Base-by-base conservation (phyloP, 30 jellyfish, hydroid and myxozoan species). In the Cassiopea xamachana region DNA sequence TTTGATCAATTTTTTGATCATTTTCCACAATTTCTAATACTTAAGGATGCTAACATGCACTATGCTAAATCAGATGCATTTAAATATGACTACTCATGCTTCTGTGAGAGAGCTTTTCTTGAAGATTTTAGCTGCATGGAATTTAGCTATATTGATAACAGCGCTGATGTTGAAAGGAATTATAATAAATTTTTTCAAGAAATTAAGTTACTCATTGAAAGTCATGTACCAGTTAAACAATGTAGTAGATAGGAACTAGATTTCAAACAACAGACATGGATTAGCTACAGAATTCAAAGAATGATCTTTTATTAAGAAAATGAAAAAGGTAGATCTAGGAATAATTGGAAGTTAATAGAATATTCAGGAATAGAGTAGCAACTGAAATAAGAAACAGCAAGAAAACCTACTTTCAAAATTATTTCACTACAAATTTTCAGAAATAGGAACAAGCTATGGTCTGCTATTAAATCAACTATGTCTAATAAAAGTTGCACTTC, bases 11-110 rank as follows among this genome's bases (percentile, higher is more conserved):
- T 64, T 9, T 9, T 1, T 14, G 74, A 64, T 64, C 74, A 64
- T 2, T 86, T 86, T 61, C 93, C 93, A 58, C 64, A 6, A 55
- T 55, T 86, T 73, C 48, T 86, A 74, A 86, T 86, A 55, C 48
- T 86, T 12, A 86, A 74, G 62, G 19, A 86, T 74, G 74, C 88
- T n/a, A 49, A 60, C 75, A 61, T 75, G 45, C 44, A 27, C 48
- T 73, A 70, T 84, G 71, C 70, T 3, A 84, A 84, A 7, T 84
- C 46, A 43, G 61, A n/a, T 43, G 47, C 87, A 39, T 74, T 45
- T 69, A 45, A 44, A 48, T 58, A 71, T 49, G 87, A 84, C 71
- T 64, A 9, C 43, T 9, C 15, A 9, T 14, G 45, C 50, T 67
- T 83, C 48, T 3, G 12, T 55, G 64, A 55, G 64, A 55, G 12